Evolutionary conservation across 30 jellyfish, hydroid and myxozoan genomes (phyloP).

Genomic region (Chironex yamaguchii): DNA sequence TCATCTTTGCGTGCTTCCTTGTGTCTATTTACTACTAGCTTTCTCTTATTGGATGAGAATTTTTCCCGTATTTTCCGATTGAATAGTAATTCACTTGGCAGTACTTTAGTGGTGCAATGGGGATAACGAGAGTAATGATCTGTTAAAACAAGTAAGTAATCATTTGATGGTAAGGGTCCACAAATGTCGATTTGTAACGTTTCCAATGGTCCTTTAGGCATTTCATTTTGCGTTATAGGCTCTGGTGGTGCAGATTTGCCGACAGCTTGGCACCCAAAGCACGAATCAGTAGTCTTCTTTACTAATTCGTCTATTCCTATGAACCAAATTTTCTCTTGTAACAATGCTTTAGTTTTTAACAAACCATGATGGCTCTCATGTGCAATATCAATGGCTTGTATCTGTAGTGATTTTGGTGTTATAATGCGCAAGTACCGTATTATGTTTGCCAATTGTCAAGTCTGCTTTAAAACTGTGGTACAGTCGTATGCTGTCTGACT

Average conservation of each 20-base stretch:
- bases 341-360: background rate
- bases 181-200: too few species aligned
- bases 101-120: background rate
- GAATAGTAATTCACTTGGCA: background rate
- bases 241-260: background rate
- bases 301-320: background rate
- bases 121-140: background rate
- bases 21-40: background rate
- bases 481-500: conserved; percentile 5
- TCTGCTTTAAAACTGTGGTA: conserved; percentile 38
- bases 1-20: background rate
- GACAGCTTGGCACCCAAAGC: background rate
- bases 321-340: background rate
- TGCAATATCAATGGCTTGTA: background rate
- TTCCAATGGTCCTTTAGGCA: background rate
- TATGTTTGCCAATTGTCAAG: conserved; percentile 28
- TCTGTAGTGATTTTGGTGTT: background rate
- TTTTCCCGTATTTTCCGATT: background rate
- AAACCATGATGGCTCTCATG: background rate
- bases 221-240: background rate
- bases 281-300: background rate
- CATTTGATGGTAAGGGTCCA: too few species aligned
- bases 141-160: background rate
- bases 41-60: background rate
- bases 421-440: too few species aligned